These are phyloP conservation scores for Tachystola acroxantha DNA, from an alignment of 2,888 invertebrate species.

Conservation along the genomic window DNA sequence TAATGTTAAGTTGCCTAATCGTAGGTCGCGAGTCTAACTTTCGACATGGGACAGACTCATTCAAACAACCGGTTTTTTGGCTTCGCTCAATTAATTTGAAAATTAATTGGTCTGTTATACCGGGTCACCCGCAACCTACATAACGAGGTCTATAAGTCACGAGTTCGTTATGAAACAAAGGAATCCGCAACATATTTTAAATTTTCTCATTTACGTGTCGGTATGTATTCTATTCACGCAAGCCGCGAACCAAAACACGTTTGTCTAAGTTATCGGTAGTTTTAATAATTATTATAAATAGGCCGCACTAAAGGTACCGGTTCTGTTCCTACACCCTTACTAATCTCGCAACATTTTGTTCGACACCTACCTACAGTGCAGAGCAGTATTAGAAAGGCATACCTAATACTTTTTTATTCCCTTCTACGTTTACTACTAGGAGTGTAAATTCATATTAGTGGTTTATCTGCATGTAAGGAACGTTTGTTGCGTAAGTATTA, in stretches of 20 bases:
- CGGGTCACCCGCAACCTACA: constrained; percentile 39
- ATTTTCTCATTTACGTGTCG: neutral
- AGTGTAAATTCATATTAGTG: constrained; percentile 18
- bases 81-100: constrained; percentile 65
- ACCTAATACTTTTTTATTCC: constrained; percentile 30
- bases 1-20: constrained; percentile 58
- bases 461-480: constrained; percentile 17
- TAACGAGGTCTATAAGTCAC: constrained; percentile 52
- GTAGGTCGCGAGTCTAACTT: constrained; percentile 61
- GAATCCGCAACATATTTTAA: constrained; percentile 10
- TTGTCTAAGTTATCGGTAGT: constrained; percentile 17
- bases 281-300: constrained; percentile 14
- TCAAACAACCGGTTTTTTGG: constrained; percentile 53
- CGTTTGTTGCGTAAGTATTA: constrained; percentile 1
- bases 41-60: constrained; percentile 54
- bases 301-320: constrained; percentile 13
- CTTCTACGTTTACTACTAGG: constrained; percentile 10
- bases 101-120: constrained; percentile 60
- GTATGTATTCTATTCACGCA: no score
- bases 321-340: constrained; percentile 1
- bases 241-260: constrained; percentile 2
- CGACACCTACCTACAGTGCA: neutral
- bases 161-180: constrained; percentile 40
- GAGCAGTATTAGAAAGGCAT: constrained; percentile 55
- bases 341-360: constrained; percentile 3